Conservation (phyloP, 2,888 invertebrate species). For the Aricia artaxerxes region DNA sequence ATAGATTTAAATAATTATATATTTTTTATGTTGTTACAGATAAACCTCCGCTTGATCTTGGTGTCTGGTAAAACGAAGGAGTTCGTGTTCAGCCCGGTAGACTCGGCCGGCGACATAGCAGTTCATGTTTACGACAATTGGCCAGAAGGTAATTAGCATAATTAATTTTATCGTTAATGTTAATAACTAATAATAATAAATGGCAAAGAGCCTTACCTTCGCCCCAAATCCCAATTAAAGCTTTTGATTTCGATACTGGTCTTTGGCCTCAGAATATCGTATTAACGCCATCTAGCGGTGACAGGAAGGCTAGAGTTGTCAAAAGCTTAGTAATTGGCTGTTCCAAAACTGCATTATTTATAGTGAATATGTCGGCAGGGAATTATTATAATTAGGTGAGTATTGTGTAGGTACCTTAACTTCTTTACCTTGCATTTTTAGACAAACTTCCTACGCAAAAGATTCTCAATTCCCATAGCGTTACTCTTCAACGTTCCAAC, state of each 20-base stretch:
- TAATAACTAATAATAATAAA: too few relatives aligned
- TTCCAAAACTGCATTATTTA: not conserved
- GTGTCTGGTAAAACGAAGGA: conserved; percentile 99
- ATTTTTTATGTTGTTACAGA: conserved; percentile 83
- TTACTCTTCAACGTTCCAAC: not conserved
- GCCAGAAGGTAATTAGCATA: conserved; percentile 92
- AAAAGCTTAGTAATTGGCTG: not conserved
- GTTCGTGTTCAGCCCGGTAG: conserved; percentile 97
- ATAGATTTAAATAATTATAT: not conserved
- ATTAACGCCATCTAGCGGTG: conserved; percentile 6
- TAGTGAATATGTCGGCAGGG: too few relatives aligned
- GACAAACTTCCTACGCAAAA: not conserved
- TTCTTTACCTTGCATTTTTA: not conserved
- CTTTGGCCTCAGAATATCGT: not conserved
- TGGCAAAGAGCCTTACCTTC: not conserved
- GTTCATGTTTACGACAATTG: conserved; percentile 99
- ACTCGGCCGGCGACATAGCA: conserved; percentile 99
- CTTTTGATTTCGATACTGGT: not conserved
- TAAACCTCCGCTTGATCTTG: conserved; percentile 98
- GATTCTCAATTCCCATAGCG: not conserved
- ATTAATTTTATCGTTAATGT: not conserved
- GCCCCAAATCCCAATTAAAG: not conserved
- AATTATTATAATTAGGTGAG: too few relatives aligned
- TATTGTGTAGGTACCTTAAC: too few relatives aligned
- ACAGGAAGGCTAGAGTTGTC: not conserved